Base-by-base conservation (phyloP, 2,888 invertebrate species). In the Glomeris marginata region DNA sequence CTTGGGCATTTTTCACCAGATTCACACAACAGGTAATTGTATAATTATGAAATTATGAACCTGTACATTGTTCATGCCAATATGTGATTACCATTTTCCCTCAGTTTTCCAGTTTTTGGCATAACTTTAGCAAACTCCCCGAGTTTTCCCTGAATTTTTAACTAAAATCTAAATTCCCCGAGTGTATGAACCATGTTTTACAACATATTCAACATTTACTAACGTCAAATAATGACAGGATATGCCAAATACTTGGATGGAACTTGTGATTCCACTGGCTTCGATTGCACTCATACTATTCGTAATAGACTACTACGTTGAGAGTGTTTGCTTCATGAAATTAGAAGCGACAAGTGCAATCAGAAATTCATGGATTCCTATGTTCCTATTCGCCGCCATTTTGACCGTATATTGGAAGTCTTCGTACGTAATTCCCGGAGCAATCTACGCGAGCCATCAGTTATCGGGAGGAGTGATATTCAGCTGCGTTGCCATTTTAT, bases 281-380 rank as follows among this genome's bases (percentile, higher is more conserved):
- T 55, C 68, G n/a, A 64, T 69, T 11, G 59, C 68, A 22, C 47
- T 68, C 10, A 63, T 68, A 52, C 65, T 71, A 5, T 66, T 69
- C 52, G 62, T 72, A 15, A 56, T 69, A n/a, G 69, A 71, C 61
- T 73, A 68, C 58, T 73, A 72, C 58, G 65, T 69, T 2, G 71
- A 72, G 54, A 59, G 63, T 3, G 61, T 66, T 1, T 64, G 66
- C 51, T 47, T 56, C 6, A 65, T 62, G 47, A 64, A 64, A 53
- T 60, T 68, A 18, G 66, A 68, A 42, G 56, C 59, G 3, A 47
- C 57, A 2, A 48, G 47, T 55, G 58, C 59, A 3, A 67, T 69
- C 2, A 59, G 67, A 20, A 64, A 66, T 58, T 66, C 67, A 18
- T 59, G 68, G 1, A 60, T 67, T 34, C 63, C 66, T 18, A 65